Evolutionary conservation across 2,113 vertebrate species (phyloP).

Genomic region (Podocnemis expansa): DNA sequence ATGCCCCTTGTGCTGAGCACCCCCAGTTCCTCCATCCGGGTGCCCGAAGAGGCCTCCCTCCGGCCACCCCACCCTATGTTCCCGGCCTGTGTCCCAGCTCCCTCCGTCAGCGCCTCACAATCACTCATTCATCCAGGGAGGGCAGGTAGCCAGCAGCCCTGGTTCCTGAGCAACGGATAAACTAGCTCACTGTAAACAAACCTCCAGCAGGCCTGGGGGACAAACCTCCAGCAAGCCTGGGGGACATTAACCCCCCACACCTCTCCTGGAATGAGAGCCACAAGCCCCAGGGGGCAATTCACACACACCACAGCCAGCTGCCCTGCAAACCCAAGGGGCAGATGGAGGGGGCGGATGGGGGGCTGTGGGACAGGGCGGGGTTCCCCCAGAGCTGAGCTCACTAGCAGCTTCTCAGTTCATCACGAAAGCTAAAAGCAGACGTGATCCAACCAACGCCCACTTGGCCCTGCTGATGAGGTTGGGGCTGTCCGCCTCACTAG

Average conservation of each 20-base stretch:
- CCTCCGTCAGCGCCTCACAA: neutral
- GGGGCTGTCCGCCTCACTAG: neutral
- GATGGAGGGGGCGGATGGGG: too few relatives aligned
- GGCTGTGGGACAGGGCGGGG: too few relatives aligned
- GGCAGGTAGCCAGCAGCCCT: neutral
- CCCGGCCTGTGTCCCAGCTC: neutral
- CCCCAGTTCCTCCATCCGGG: neutral
- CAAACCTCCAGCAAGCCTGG: neutral
- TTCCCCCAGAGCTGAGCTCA: neutral
- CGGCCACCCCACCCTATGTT: neutral
- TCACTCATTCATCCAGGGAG: neutral
- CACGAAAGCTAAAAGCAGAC: neutral
- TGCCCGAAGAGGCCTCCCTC: too few relatives aligned
- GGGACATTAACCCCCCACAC: neutral
- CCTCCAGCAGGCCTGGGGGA: neutral
- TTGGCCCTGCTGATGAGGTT: neutral
- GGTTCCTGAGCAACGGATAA: neutral
- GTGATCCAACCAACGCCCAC: neutral
- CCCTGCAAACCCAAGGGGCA: neutral
- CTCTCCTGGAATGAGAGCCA: neutral
- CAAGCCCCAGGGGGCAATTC: neutral
- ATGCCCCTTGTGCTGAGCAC: neutral
- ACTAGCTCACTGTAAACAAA: conserved; percentile 6
- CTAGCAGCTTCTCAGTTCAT: neutral
- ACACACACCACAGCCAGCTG: neutral